Base-by-base conservation (phyloP, 2,888 invertebrate species). In the Heliothis peltigera region DNA sequence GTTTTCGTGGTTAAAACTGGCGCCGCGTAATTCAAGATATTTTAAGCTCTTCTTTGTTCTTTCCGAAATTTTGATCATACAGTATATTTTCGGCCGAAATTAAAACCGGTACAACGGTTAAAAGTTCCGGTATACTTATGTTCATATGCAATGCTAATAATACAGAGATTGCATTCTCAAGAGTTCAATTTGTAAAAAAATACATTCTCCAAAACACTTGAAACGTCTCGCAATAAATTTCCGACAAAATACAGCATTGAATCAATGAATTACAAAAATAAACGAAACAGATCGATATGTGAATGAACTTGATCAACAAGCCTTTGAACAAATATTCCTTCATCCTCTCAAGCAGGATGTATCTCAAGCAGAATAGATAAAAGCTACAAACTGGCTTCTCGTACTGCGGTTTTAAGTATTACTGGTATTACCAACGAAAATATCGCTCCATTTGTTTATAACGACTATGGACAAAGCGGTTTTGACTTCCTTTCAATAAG, bases 401-500 rank as follows among this genome's bases (percentile, higher is more conserved):
- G 49, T 57, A 44, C 51, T 80, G 80, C 63, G 79, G 81, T 80
- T 81, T 63, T 62, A 62, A 70, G 73, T 67, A 73, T 72, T 47
- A 63, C 62, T 57, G 22, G 65, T 64, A 64, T 70, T 71, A 64
- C 64, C 64, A 70, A 57, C 80, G 72, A 82, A 83, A 81, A 83
- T 80, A 77, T 81, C 80, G 80, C 79, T 81, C 81, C 84, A 85
- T 90, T 89, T 84, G 84, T 83, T 87, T 87, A 84, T 88, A 89
- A 91, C 89, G 84, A 89, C 80, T 71, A 70, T 83, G 81, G 75
- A 77, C 77, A 78, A 68, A 85, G 90, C 82, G 91, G 91, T 91
- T 89, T 86, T 73, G 73, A 90, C 92, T 93, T 94, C 94, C 94
- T 92, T 80, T 84, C 91, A 84, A 89, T 93, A 93, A 94, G 89